phyloP scores from a whole-genome alignment of 2,797 vertebrate species.

The Notamacropus eugenii region DNA sequence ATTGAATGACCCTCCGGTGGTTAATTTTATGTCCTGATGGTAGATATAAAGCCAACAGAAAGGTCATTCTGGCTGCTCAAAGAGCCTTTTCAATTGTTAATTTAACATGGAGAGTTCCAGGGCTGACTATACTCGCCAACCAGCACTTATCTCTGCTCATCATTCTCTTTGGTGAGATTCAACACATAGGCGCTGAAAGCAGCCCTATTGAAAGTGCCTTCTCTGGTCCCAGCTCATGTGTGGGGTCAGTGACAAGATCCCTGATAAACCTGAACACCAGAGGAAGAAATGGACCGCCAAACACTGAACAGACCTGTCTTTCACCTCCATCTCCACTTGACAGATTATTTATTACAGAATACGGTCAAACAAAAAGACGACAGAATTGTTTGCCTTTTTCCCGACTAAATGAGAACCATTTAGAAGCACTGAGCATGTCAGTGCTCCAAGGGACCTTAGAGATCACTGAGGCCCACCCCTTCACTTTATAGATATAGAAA shows the following conservation, averaged over 20 bases:
- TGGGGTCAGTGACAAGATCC: slow-evolving; percentile 73
- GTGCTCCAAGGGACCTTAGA: neutral
- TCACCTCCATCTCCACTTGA: slow-evolving; percentile 65
- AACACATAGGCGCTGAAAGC: slow-evolving; percentile 56
- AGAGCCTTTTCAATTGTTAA: slow-evolving; percentile 71
- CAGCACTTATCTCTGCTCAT: slow-evolving; percentile 69
- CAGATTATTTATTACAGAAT: slow-evolving; percentile 67
- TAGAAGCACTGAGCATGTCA: neutral
- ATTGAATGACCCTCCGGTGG: slow-evolving; percentile 53
- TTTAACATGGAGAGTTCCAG: slow-evolving; percentile 64
- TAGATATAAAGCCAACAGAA: slow-evolving; percentile 66
- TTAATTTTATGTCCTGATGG: slow-evolving; percentile 73
- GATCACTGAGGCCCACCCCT: neutral
- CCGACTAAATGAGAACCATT: slow-evolving; percentile 25
- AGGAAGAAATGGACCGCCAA: slow-evolving; percentile 68
- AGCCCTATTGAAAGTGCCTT: slow-evolving; percentile 63
- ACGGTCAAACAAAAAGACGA: slow-evolving; percentile 38
- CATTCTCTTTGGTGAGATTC: slow-evolving; percentile 53
- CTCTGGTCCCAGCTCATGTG: slow-evolving; percentile 52
- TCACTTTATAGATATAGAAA: slow-evolving; percentile 10
- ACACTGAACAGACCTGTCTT: slow-evolving; percentile 49
- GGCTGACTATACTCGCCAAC: slow-evolving; percentile 28
- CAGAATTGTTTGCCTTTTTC: neutral
- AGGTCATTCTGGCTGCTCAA: slow-evolving; percentile 60
- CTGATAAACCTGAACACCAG: slow-evolving; percentile 74